Evolutionary conservation across 2,888 invertebrate species (phyloP).

Genomic region (Diaperis boleti): DNA sequence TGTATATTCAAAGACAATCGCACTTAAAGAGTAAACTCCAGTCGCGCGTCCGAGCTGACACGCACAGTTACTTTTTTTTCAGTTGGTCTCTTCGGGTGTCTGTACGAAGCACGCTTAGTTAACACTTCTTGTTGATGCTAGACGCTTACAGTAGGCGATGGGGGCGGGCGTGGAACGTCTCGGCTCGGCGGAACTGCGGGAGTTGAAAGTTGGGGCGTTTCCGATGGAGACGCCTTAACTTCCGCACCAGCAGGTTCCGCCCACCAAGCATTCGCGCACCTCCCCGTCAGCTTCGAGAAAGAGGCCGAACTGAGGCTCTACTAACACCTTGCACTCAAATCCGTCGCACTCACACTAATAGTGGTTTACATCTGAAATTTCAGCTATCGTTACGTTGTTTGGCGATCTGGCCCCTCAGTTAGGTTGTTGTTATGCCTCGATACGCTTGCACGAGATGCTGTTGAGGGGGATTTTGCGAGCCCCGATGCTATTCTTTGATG

Average conservation of each 20-base stretch:
- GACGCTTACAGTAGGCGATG: conserved; percentile 26
- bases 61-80: conserved; percentile 11
- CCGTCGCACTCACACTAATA: background rate
- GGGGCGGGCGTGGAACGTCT: no score
- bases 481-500: conserved; percentile 83
- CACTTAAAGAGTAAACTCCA: no score
- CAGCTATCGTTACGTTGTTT: conserved; percentile 69
- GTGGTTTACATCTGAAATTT: conserved; percentile 59
- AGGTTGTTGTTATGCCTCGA: conserved; percentile 76
- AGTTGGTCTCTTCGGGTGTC: background rate
- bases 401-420: conserved; percentile 69
- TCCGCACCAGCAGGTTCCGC: no score
- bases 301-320: background rate
- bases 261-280: no score
- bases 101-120: conserved; percentile 18
- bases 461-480: conserved; percentile 74
- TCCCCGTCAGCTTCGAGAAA: background rate
- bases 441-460: conserved; percentile 71
- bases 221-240: no score
- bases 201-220: no score
- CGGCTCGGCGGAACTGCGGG: no score
- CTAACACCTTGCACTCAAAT: background rate
- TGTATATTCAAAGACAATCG: no score
- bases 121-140: conserved; percentile 13
- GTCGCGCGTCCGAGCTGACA: no score